Percentiles rank a stretch among this genome's conserved stretches.
These are phyloP conservation scores for Tyrophagus putrescentiae DNA, from an alignment of 1,140 invertebrate species.

Conservation along the genomic window DNA sequence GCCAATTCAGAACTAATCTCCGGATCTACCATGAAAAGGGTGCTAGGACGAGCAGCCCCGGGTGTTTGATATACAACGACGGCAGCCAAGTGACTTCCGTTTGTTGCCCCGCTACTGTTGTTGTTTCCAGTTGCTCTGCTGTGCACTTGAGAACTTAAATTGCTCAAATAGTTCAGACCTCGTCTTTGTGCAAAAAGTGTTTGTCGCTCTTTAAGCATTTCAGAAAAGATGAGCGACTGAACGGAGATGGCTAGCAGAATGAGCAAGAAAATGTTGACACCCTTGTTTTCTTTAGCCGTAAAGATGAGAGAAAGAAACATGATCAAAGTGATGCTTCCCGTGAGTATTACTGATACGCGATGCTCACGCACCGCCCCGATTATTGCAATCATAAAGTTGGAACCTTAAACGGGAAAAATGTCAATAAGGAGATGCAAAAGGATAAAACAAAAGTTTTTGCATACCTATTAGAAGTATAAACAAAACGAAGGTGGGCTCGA, in stretches of 20 bases:
- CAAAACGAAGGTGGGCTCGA: constrained; percentile 6
- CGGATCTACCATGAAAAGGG: constrained; percentile 15
- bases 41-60: background rate
- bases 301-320: constrained; percentile 10
- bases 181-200: constrained; percentile 8
- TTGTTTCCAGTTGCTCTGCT: too few relatives aligned
- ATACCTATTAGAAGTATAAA: constrained; percentile 6
- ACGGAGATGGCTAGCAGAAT: constrained; percentile 1
- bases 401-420: constrained; percentile 2
- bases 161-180: background rate
- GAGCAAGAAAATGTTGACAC: background rate
- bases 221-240: constrained; percentile 11
- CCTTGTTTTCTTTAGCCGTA: constrained; percentile 10
- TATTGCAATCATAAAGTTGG: constrained; percentile 9
- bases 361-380: constrained; percentile 1
- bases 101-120: background rate
- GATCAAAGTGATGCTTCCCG: constrained; percentile 6
- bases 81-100: background rate
- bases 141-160: too few relatives aligned
- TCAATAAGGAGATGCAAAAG: too few relatives aligned
- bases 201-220: constrained; percentile 17
- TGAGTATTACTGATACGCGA: background rate
- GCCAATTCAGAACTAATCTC: background rate
- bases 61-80: constrained; percentile 14
- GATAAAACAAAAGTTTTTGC: background rate